Conservation (phyloP, 1,140 invertebrate species). For the Pseudomyrmex dendroicus region DNA sequence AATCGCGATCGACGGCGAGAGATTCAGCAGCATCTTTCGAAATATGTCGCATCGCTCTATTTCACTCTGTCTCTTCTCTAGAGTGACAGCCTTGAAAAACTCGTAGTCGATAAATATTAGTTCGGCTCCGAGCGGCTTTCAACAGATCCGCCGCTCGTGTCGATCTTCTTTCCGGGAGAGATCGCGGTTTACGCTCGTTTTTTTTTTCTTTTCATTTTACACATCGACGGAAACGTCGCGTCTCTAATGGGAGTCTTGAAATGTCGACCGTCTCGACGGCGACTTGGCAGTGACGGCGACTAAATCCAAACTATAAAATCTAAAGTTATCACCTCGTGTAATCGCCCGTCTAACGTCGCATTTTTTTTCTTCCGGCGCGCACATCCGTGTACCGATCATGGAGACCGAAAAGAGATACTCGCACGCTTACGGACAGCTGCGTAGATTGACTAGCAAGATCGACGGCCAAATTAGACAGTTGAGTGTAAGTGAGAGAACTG, state of each 20-base stretch:
- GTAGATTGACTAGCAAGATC: constrained; percentile 88
- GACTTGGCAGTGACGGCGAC: neutral
- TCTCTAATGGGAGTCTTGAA: neutral
- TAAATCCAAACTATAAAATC: neutral
- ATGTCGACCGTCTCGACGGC: constrained; percentile 6
- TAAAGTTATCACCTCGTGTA: neutral
- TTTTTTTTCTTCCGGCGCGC: neutral
- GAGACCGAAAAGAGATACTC: constrained; percentile 86
- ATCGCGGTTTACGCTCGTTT: neutral
- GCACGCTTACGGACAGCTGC: constrained; percentile 87
- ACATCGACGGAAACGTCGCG: neutral
- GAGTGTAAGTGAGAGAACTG: constrained; percentile 73
- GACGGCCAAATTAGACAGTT: constrained; percentile 82
- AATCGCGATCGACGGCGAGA: neutral
- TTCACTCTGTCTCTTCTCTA: neutral
- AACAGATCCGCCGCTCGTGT: constrained; percentile 9
- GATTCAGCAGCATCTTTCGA: neutral
- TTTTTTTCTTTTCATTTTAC: neutral
- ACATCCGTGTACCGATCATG: neutral
- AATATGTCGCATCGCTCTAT: neutral
- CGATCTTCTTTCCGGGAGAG: neutral
- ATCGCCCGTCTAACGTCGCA: neutral
- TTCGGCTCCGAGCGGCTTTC: constrained; percentile 24
- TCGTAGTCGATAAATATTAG: constrained; percentile 67
- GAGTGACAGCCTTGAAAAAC: constrained; percentile 20